Conservation (phyloP, 2,113 vertebrate species). For the Merops nubicus region DNA sequence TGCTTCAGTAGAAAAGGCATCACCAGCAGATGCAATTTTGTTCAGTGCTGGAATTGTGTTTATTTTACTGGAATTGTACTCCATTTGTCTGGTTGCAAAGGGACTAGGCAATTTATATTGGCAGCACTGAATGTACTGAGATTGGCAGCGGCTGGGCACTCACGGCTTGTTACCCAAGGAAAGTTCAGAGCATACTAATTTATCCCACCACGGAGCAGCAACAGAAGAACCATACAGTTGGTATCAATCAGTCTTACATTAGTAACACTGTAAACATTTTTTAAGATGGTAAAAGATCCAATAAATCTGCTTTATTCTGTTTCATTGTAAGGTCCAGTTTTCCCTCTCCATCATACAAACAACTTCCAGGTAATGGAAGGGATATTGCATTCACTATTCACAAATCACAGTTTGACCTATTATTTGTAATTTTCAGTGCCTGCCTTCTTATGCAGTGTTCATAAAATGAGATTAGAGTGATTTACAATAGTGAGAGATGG, state of each 20-base stretch:
- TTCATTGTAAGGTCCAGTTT: slow-evolving; percentile 28
- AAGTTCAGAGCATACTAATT: slow-evolving; percentile 40
- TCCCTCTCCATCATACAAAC: slow-evolving; percentile 50
- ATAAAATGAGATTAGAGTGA: slow-evolving; percentile 48
- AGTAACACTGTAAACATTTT: slow-evolving; percentile 41
- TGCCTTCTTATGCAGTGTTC: slow-evolving; percentile 31
- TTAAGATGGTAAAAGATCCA: slow-evolving; percentile 28
- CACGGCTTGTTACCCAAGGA: slow-evolving; percentile 8
- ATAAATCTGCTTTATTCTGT: slow-evolving; percentile 35
- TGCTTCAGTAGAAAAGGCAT: background rate
- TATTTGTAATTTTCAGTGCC: slow-evolving; percentile 61
- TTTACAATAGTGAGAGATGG: slow-evolving; percentile 36
- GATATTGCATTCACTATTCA: slow-evolving; percentile 6
- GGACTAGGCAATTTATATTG: slow-evolving; percentile 35
- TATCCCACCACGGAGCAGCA: background rate
- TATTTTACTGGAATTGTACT: slow-evolving; percentile 45
- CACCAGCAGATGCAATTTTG: slow-evolving; percentile 32
- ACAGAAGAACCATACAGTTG: background rate
- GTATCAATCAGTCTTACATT: slow-evolving; percentile 23
- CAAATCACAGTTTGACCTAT: slow-evolving; percentile 52
- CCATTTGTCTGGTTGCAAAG: slow-evolving; percentile 40
- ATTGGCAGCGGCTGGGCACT: background rate
- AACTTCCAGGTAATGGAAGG: slow-evolving; percentile 54
- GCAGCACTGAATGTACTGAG: slow-evolving; percentile 23
- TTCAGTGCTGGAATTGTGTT: slow-evolving; percentile 41